Conservation (phyloP, 2,113 vertebrate species). For the Centrocercus urophasianus region DNA sequence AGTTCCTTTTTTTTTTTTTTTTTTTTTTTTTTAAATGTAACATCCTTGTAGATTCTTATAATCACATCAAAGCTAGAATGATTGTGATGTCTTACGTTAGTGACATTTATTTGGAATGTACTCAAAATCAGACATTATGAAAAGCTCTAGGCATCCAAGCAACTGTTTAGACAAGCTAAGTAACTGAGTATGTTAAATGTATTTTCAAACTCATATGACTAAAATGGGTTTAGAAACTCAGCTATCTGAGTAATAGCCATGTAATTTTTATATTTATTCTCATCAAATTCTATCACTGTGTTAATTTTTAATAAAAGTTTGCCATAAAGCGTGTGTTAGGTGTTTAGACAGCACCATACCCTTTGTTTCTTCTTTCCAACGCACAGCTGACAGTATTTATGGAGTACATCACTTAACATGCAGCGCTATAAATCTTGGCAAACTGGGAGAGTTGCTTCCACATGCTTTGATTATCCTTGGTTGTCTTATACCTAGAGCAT, state of each 20-base stretch:
- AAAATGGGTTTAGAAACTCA: background rate
- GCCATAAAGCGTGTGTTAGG: background rate
- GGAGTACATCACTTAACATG: background rate
- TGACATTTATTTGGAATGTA: background rate
- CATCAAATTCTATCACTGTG: background rate
- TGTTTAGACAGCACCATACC: background rate
- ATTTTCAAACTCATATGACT: background rate
- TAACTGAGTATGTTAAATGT: background rate
- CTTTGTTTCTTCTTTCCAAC: background rate
- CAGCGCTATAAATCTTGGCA: background rate
- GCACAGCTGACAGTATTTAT: accelerated
- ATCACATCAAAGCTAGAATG: background rate
- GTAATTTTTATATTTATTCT: background rate
- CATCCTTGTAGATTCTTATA: background rate
- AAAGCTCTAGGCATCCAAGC: background rate
- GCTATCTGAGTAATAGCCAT: background rate
- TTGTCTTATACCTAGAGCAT: background rate
- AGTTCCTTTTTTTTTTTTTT: background rate
- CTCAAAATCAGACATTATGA: background rate
- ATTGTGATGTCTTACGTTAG: background rate
- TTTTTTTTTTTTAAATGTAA: background rate
- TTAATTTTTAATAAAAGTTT: background rate
- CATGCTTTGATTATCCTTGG: background rate
- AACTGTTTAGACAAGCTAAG: background rate
- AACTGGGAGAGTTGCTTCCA: background rate